phyloP scores from a whole-genome alignment of 2,797 vertebrate species.

The Borostomias antarcticus region DNA sequence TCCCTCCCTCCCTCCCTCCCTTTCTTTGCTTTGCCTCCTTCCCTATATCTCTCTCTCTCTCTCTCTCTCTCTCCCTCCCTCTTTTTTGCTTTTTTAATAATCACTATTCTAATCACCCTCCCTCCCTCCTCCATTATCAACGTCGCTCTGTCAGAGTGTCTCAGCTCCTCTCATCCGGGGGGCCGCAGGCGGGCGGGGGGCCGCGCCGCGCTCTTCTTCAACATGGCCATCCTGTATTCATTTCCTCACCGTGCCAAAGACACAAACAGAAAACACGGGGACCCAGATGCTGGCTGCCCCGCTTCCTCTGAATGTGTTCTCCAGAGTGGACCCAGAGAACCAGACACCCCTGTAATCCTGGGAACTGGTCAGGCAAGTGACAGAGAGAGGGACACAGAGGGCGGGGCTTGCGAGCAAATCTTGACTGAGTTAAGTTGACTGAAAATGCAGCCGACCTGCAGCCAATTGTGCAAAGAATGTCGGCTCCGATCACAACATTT shows the following conservation, averaged over 20 bases:
- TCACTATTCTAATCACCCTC: not conserved
- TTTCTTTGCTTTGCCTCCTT: no score
- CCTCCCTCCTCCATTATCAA: slow-evolving; percentile 9
- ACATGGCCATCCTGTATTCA: no score
- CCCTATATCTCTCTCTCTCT: no score
- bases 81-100: no score
- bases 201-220: no score
- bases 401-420: slow-evolving; percentile 30
- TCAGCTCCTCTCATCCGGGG: no score
- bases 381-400: slow-evolving; percentile 14
- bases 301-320: slow-evolving; percentile 29
- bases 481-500: slow-evolving; percentile 19
- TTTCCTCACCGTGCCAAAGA: not conserved
- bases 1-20: not conserved
- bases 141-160: no score
- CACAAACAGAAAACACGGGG: slow-evolving; percentile 28
- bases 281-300: not conserved
- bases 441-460: slow-evolving; percentile 9
- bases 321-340: slow-evolving; percentile 15
- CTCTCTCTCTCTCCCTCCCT: no score
- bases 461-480: slow-evolving; percentile 43
- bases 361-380: not conserved
- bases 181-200: no score
- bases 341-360: not conserved
- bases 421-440: slow-evolving; percentile 37